Evolutionary conservation across 2,888 invertebrate species (phyloP), one percentile per base, ranked within the genome.

Genomic region (Drosophila paranaensis): DNA sequence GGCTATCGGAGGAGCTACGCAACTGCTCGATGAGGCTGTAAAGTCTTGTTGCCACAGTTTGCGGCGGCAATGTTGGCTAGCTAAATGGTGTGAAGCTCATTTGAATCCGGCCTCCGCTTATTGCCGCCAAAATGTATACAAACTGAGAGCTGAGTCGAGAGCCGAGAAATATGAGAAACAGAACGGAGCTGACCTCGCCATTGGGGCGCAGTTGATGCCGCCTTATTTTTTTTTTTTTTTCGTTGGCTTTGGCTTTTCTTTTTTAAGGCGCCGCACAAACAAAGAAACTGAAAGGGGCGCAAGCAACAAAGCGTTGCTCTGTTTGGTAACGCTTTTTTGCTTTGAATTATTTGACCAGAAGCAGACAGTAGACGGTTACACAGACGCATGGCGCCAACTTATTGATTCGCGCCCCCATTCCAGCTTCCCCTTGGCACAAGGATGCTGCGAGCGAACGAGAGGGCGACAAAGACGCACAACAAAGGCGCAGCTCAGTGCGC

Each of bases 381-480:
- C 88, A 87, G 88, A 88, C 85, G 79, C 87, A 83, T 50, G 88
- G 88, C 88, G 88, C 88, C 88, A 89, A 79, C 71, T 86, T 88
- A 88, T 88, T 75, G 88, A 88, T 88, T 88, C 83, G 69, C 54
- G 55, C 54, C 71, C 66, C 37, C 43, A 73, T 53, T 51, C 65
- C 56, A 14, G 1, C 39, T 48, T 66, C 43, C 51, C 33, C 53
- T 40, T 66, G 58, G 48, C 64, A 74, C 54, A 68, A 70, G 88
- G 84, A 88, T 86, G 84, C 88, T 85, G 84, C 45, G 14, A 35
- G 56, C 40, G 33, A 33, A 37, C n/a, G 54, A 54, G 33, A 51
- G 57, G 30, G 48, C 39, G 14, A 48, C 56, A 74, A 25, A 71
- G 71, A 74, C 79, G 79, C 75, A 79, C 43, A 79, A 77, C 77